phyloP scores from a whole-genome alignment of 2,888 invertebrate species.

The Arctia plantaginis region DNA sequence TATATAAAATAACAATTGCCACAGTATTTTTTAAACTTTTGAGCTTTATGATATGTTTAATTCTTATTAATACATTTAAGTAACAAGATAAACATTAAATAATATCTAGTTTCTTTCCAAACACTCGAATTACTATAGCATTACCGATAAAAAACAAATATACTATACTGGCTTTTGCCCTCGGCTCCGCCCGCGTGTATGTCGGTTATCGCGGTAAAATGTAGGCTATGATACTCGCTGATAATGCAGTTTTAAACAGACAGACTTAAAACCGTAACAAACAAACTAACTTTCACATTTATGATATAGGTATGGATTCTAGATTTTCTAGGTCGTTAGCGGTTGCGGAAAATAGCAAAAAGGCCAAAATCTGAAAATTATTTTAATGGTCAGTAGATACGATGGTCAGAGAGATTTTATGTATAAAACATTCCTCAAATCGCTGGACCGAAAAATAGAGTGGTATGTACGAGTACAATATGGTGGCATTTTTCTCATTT shows the following conservation, averaged over 20 bases:
- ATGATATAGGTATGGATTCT: too few species aligned
- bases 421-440: neutral
- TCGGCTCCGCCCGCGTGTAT: too few species aligned
- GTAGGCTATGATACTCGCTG: too few species aligned
- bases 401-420: neutral
- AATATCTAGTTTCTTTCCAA: too few species aligned
- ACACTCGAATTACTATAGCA: neutral
- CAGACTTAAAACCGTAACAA: too few species aligned
- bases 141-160: neutral
- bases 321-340: neutral
- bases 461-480: too few species aligned
- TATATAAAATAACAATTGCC: neutral
- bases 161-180: neutral
- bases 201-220: too few species aligned
- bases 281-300: too few species aligned
- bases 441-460: too few species aligned
- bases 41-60: neutral
- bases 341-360: neutral
- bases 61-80: neutral
- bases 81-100: too few species aligned
- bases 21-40: neutral
- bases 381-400: neutral
- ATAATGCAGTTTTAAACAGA: too few species aligned
- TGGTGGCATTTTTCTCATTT: too few species aligned
- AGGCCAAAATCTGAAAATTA: neutral